Base-by-base conservation (phyloP, 2,888 invertebrate genomes). In the Synergus laeviventris region DNA sequence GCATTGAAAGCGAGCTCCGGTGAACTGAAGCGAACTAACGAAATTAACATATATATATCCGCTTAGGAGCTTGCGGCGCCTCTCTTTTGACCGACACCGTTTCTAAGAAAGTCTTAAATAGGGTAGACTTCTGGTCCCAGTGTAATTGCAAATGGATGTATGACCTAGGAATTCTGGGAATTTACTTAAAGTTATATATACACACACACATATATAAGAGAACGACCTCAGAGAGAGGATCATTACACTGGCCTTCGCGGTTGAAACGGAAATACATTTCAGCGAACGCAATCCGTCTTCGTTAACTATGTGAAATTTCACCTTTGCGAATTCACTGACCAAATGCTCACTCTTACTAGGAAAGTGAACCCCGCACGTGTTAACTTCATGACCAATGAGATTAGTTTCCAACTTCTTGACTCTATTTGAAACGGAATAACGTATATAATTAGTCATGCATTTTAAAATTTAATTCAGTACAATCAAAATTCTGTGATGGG, bases 261-360 rank as follows among this genome's bases (percentile, higher is more conserved):
- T 14, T 4, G 12, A 12, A 62, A 62, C 62, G 62, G 38, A 59
- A 42, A 64, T 42, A 39, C 21, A 64, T 64, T 42, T 64, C 59
- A 31, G 42, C 18, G 21, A 21, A 61, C 42, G 61, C 60, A 78
- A 77, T 80, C 77, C 78, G 75, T 80, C 78, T 80, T 80, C 80
- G 77, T 80, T 80, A 80, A 77, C 59, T 76, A 54, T 59, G 42
- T 36, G 74, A 74, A 78, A 78, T 80, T 80, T 75, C 59, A 74
- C 49, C 73, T n/a, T 45, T 31, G 61, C 42, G 62, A 16, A 49
- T 31, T 24, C 56, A 54, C 49, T n/a, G n/a, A 62, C 61, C n/a
- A 45, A 74, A 18, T 11, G 18, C 14, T 39, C 21, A 42, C 64
- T 42, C 3, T 39, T 62, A 11, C 16, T 14, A 42, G 39, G 38